A percentile compares a stretch with the other conserved stretches of the same genome.
Evolutionary conservation across 92 coral and sea anemone species (phyloP).

Genomic region (Epizoanthus fatuus): DNA sequence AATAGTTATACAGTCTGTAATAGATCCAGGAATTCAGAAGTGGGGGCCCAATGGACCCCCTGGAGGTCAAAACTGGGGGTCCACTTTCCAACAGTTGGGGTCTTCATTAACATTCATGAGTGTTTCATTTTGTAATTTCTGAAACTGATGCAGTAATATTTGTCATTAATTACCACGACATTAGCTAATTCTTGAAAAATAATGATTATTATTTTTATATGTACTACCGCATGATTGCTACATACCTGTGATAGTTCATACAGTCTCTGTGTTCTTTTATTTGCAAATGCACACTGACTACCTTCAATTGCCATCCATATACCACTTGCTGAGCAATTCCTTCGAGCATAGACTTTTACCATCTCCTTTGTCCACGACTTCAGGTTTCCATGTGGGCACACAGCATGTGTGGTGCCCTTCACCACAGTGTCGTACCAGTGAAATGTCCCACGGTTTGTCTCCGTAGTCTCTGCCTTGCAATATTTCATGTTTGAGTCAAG

Average conservation of each 20-base stretch:
- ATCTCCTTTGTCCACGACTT: conserved; percentile 37
- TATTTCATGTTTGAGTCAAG: conserved; percentile 58
- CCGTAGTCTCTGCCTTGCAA: conserved; percentile 76
- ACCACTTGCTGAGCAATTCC: conserved; percentile 75
- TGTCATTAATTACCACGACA: too few relatives aligned
- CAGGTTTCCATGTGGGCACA: conserved; percentile 81
- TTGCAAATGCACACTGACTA: conserved; percentile 71
- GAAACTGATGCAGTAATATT: too few relatives aligned
- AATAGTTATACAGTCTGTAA: too few relatives aligned
- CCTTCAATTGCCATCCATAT: conserved; percentile 76
- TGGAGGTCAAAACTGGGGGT: too few relatives aligned
- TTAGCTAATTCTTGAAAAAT: too few relatives aligned
- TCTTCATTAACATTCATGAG: too few relatives aligned
- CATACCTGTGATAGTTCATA: conserved; percentile 75
- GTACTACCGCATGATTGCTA: neutral
- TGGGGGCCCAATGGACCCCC: too few relatives aligned
- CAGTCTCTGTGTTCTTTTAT: conserved; percentile 71
- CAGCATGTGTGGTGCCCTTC: conserved; percentile 63
- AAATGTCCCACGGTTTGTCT: conserved; percentile 76
- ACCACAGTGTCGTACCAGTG: conserved; percentile 87
- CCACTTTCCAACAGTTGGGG: too few relatives aligned
- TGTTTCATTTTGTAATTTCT: too few relatives aligned
- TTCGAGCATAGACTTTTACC: conserved; percentile 55
- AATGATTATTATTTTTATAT: too few relatives aligned
- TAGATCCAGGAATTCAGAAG: too few relatives aligned